Conservation (phyloP, 1,140 invertebrate genomes). For the Drosophila parabipectinata region DNA sequence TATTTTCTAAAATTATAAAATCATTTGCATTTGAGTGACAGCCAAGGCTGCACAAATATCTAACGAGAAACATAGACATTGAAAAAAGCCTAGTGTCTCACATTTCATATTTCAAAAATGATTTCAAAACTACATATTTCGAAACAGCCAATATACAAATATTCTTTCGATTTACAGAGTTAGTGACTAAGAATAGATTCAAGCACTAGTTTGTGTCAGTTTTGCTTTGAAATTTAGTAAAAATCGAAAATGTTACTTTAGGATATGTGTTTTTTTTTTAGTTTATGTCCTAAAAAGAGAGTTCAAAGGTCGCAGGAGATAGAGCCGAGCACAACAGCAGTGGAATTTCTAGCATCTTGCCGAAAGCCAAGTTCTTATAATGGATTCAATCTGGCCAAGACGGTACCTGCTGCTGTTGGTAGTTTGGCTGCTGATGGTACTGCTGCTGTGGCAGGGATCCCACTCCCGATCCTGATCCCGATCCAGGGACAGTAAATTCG, state of each 20-base stretch:
- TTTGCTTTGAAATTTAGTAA: not conserved
- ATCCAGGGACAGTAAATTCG: constrained; percentile 41
- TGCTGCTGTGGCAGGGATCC: constrained; percentile 58
- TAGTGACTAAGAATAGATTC: not conserved
- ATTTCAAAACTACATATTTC: not conserved
- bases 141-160: not conserved
- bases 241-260: not conserved
- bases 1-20: not conserved
- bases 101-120: not conserved
- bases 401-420: constrained; percentile 81
- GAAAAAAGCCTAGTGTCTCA: not conserved
- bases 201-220: not conserved
- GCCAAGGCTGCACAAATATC: not conserved
- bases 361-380: constrained; percentile 50
- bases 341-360: constrained; percentile 52
- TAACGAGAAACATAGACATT: not conserved
- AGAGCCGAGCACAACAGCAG: constrained; percentile 36
- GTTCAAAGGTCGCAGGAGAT: constrained; percentile 13
- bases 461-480: constrained; percentile 9
- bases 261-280: not conserved
- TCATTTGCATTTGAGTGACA: not conserved
- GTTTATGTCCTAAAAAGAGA: not conserved
- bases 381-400: constrained; percentile 48
- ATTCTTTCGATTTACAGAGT: not conserved
- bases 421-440: constrained; percentile 66